Base-by-base conservation (phyloP, 2,797 vertebrate species). In the Smutsia gigantea region DNA sequence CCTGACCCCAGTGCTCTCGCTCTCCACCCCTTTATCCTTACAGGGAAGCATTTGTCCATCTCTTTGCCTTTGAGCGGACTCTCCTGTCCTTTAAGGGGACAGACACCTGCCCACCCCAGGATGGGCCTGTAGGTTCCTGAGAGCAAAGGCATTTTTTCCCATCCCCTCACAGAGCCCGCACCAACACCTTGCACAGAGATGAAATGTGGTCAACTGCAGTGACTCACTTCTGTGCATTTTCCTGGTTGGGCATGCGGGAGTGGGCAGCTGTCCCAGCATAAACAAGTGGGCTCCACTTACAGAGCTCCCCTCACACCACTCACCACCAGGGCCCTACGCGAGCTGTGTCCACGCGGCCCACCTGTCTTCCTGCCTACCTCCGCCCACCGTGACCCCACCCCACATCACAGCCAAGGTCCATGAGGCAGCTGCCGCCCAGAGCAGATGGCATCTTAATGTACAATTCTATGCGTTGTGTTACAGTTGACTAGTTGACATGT, bases 341-440 rank as follows among this genome's bases (percentile, higher is more conserved):
- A 39, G 7, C 46, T 21, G 46, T 31, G 17, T 51, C 17, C 21
- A 0, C 7, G n/a, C 6, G 15, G n/a, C 72, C 46, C 6, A 5
- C 72, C n/a, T 75, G 21, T 1, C 37, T 13, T 10, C n/a, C 61
- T 18, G 19, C 8, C 42, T 10, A 11, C 57, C 57, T 31, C 46
- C 8, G 1, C 34, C 39, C 39, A 31, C 55, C 9, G 1, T 63
- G 14, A 63, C 55, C 25, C 42, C 17, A 0, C 46, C 18, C 25
- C 11, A 6, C n/a, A 10, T 29, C 46, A 6, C 13, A 15, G 15
- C 23, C 37, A 31, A n/a, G 72, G 49, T 11, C 8, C 18, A 0
- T 2, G 18, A n/a, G 72, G 49, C 23, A 13, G 6, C 42, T 1
- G 14, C 12, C 14, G 0, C 25, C 84, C 13, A 11, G 0, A 11